A percentile compares a stretch with the other conserved stretches of the same genome.
These are phyloP conservation scores for Abrostola tripartita DNA, from an alignment of 2,888 invertebrate species.

Conservation along the genomic window DNA sequence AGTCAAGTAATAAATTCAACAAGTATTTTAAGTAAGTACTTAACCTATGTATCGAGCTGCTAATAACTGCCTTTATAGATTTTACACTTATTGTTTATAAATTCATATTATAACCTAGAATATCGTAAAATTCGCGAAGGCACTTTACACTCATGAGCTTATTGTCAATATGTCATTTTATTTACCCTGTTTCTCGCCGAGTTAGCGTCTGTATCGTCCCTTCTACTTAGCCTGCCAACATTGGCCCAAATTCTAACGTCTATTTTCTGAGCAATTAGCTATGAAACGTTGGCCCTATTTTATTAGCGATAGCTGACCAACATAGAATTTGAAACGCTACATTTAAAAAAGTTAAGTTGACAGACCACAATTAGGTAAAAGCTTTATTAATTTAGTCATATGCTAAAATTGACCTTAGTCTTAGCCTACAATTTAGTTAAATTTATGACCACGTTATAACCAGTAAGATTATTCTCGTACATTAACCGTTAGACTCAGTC, in stretches of 20 bases:
- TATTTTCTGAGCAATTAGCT: no score
- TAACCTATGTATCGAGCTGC: slow-evolving; percentile 63
- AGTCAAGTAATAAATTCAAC: slow-evolving; percentile 69
- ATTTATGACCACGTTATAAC: no score
- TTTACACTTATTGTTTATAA: slow-evolving; percentile 55
- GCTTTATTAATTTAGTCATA: background rate
- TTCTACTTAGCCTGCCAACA: background rate
- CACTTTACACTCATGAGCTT: slow-evolving; percentile 72
- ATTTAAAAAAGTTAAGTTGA: slow-evolving; percentile 1
- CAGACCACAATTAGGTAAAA: background rate
- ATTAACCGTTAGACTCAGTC: no score
- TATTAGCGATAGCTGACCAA: background rate
- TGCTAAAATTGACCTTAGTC: slow-evolving; percentile 1
- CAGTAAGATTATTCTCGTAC: no score
- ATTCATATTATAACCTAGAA: slow-evolving; percentile 60
- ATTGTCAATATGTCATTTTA: slow-evolving; percentile 72
- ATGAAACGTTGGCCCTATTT: background rate
- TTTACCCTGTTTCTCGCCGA: slow-evolving; percentile 75
- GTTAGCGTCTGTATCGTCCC: background rate
- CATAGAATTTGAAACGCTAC: background rate
- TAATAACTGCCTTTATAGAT: slow-evolving; percentile 51
- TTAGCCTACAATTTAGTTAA: no score
- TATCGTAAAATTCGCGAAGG: slow-evolving; percentile 67
- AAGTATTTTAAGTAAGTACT: slow-evolving; percentile 58
- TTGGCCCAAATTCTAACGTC: slow-evolving; percentile 1